Conservation (phyloP, 2,113 vertebrate species). For the Brachypodius melanocephalos region DNA sequence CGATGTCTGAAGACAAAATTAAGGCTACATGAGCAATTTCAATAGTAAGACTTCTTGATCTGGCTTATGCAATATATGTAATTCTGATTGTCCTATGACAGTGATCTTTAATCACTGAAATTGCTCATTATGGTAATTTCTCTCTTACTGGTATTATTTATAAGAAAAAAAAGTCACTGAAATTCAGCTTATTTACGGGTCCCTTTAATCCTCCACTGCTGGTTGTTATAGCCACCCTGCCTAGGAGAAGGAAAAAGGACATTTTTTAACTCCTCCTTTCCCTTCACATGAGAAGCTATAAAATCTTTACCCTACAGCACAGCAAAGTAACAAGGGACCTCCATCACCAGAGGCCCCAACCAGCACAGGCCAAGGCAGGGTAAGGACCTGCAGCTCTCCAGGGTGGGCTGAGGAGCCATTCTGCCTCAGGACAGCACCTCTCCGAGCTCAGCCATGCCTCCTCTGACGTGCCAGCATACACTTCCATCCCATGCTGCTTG, state of each 20-base stretch:
- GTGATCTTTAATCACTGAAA: background rate
- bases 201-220: background rate
- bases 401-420: background rate
- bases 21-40: background rate
- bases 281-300: background rate
- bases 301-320: background rate
- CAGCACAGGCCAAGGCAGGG: background rate
- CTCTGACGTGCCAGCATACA: background rate
- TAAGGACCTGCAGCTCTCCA: background rate
- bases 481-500: background rate
- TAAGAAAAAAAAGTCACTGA: background rate
- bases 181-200: background rate
- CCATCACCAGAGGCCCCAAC: background rate
- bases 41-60: background rate
- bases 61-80: background rate
- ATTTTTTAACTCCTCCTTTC: background rate
- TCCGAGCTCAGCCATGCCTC: background rate
- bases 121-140: background rate
- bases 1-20: background rate
- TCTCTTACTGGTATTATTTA: background rate
- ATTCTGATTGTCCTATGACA: background rate
- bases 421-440: background rate
- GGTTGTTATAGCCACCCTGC: background rate
- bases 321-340: background rate
- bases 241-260: background rate